Percentiles rank a stretch among this genome's conserved stretches.
These are phyloP conservation scores for Pachycephus smyrnensis DNA, from an alignment of 2,888 invertebrate genomes.

Conservation along the genomic window DNA sequence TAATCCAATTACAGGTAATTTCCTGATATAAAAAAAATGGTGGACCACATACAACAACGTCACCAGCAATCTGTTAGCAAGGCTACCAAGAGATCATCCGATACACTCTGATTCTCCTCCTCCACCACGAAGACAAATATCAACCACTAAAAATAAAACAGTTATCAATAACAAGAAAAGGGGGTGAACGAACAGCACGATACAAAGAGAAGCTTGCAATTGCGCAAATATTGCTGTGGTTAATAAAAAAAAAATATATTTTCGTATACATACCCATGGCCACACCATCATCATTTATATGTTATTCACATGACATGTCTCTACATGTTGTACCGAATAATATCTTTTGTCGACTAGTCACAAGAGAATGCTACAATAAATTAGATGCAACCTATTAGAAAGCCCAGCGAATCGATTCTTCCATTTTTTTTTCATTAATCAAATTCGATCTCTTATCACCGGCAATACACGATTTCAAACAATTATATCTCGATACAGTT, in stretches of 20 bases:
- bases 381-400: not conserved
- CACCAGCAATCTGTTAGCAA: no score
- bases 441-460: not conserved
- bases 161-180: not conserved
- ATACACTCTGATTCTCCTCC: not conserved
- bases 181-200: not conserved
- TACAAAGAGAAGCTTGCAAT: constrained; percentile 7
- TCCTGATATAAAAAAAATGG: no score
- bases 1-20: no score
- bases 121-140: not conserved
- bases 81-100: no score
- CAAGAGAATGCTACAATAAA: not conserved
- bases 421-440: not conserved
- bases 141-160: not conserved
- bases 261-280: constrained; percentile 66
- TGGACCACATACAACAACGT: no score
- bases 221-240: constrained; percentile 21
- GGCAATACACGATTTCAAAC: not conserved
- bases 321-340: constrained; percentile 26
- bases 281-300: constrained; percentile 67
- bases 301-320: constrained; percentile 57
- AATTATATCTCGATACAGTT: constrained; percentile 56
- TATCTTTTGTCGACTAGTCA: constrained; percentile 7
- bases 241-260: constrained; percentile 33
- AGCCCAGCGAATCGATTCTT: not conserved